Base-by-base conservation (phyloP, 2,113 vertebrate species). In the Nesogale talazaci region DNA sequence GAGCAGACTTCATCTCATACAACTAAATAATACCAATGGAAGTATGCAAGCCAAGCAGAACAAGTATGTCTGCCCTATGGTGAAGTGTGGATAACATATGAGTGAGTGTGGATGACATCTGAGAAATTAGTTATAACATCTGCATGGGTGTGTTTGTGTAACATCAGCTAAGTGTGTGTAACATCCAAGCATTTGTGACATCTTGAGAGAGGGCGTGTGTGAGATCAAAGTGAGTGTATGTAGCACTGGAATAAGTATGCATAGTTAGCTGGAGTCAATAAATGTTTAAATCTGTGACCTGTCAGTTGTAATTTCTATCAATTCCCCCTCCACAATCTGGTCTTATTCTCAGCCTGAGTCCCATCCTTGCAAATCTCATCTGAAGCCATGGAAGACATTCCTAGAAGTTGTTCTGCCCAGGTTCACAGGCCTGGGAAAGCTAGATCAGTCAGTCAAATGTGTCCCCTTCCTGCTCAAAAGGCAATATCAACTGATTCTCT, bases 271-370 rank as follows among this genome's bases (percentile, higher is more conserved):
- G 79, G 95, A 97, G 96, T 97, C 96, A 96, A 97, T 96, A 96
- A 97, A 96, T 97, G 96, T 97, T 97, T 94, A 96, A 97, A 94
- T 96, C 96, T 97, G 96, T 83, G 93, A 88, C 92, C 96, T 96
- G 96, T 97, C 96, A 94, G 93, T 94, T 95, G 82, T 88, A 92
- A 96, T 97, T 95, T 94, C 70, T 89, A 94, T 97, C 96, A 94
- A 83, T 93, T 95, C 94, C n/a, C 74, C 36, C 86, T 91, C 94
- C 65, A 93, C 96, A 95, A 81, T 96, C 93, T 96, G 93, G 87
- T 77, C 65, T 91, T 93, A 87, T 36, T 72, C 6, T 93, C 38
- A 86, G 88, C 96, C 79, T 3, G 69, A 94, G 85, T 72, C 82
- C 42, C 78, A 85, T 90, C 72, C 95, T 85, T 95, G 79, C 36